Evolutionary conservation across 2,888 invertebrate genomes (phyloP).

Genomic region (Dolichomitus sp.): DNA sequence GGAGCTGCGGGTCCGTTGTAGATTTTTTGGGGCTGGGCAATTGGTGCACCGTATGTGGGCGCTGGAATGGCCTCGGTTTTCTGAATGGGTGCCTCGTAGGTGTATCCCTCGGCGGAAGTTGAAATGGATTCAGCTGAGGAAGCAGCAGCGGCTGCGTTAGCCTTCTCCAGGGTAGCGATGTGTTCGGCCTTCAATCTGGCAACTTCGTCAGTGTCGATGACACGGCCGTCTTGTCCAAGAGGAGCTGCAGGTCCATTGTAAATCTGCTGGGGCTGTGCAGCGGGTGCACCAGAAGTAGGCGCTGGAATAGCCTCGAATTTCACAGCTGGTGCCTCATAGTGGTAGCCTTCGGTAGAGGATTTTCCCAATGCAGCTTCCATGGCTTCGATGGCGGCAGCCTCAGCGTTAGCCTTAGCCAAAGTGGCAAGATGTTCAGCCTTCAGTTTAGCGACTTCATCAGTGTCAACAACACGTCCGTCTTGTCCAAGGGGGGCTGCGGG

Average conservation of each 20-base stretch:
- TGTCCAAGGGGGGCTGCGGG: background rate
- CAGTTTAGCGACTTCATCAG: slow-evolving; percentile 9
- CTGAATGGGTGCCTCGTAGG: background rate
- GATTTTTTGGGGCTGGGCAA: background rate
- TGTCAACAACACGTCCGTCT: slow-evolving; percentile 9
- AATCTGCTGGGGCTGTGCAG: background rate
- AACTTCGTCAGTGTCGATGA: slow-evolving; percentile 7
- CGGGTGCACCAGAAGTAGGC: background rate
- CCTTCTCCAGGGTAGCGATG: slow-evolving; percentile 10
- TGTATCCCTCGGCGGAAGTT: background rate
- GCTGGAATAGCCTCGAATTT: background rate
- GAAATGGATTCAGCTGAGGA: background rate
- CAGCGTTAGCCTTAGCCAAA: slow-evolving; percentile 9
- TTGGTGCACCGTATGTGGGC: background rate
- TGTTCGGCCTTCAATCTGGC: slow-evolving; percentile 6
- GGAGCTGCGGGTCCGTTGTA: background rate
- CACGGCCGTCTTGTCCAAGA: slow-evolving; percentile 6
- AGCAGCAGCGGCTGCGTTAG: background rate
- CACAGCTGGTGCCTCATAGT: background rate
- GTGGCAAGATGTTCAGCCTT: background rate
- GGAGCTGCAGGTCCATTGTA: background rate
- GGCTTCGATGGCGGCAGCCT: background rate
- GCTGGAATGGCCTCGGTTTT: background rate
- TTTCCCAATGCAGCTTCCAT: background rate
- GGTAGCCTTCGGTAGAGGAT: background rate